Evolutionary conservation across 1,140 invertebrate species (phyloP).

Genomic region (Sarcophaga peregrina): DNA sequence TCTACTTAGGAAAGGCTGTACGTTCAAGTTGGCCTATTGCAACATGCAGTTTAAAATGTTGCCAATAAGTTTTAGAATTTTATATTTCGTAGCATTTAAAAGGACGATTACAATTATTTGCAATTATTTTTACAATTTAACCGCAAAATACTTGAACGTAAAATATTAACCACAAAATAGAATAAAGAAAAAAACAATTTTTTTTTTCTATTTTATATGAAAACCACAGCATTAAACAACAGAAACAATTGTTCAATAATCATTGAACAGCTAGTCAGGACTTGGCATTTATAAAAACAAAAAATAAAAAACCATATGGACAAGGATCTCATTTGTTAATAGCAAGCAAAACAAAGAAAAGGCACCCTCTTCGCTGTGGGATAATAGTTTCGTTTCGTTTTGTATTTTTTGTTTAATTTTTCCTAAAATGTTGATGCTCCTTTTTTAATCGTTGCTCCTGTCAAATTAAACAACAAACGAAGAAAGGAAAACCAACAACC

Average conservation of each 20-base stretch:
- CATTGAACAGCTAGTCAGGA: background rate
- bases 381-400: background rate
- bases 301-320: too few species aligned
- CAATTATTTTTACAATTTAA: conserved; percentile 54
- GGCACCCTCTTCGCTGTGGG: too few species aligned
- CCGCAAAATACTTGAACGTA: conserved; percentile 10
- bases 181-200: too few species aligned
- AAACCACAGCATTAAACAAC: too few species aligned
- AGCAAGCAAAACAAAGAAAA: too few species aligned
- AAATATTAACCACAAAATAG: conserved; percentile 58
- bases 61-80: too few species aligned
- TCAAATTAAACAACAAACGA: conserved; percentile 10
- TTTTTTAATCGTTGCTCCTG: conserved; percentile 23
- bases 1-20: too few species aligned
- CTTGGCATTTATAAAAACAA: background rate
- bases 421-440: background rate
- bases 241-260: too few species aligned
- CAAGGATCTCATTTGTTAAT: too few species aligned
- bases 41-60: too few species aligned
- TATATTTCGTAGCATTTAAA: too few species aligned
- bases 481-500: background rate
- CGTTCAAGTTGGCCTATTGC: too few species aligned
- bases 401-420: background rate
- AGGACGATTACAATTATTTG: background rate
- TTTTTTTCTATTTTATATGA: background rate